Percentiles rank a stretch among this genome's conserved stretches.
phyloP scores from a whole-genome alignment of 2,888 invertebrate genomes.

The Trissolcus japonicus region DNA sequence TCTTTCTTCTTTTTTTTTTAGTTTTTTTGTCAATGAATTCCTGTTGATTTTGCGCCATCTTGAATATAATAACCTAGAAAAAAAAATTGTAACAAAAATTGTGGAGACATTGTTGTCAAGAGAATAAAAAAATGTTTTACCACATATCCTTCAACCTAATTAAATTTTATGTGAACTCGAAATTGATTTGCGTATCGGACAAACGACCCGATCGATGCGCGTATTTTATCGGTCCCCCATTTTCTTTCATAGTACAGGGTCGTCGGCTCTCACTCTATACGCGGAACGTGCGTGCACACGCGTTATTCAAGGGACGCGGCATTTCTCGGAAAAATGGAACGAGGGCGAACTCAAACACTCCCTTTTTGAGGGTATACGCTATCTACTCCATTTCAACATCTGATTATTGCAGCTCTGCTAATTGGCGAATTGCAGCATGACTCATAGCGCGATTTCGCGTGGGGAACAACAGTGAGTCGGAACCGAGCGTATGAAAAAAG shows the following conservation, averaged over 20 bases:
- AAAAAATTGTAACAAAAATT: constrained; percentile 3
- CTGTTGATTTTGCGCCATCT: neutral
- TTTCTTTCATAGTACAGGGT: constrained; percentile 34
- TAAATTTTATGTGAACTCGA: constrained; percentile 36
- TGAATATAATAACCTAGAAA: neutral
- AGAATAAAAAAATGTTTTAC: constrained; percentile 16
- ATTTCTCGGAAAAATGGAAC: constrained; percentile 56
- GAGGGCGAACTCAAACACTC: constrained; percentile 39
- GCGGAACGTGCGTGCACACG: constrained; percentile 51
- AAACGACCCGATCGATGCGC: constrained; percentile 25
- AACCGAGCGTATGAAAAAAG: constrained; percentile 29
- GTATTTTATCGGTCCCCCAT: constrained; percentile 46
- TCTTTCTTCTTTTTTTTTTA: neutral
- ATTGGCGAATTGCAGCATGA: constrained; percentile 71
- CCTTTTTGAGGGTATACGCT: constrained; percentile 43
- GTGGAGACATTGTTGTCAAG: constrained; percentile 11
- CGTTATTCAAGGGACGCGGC: constrained; percentile 37
- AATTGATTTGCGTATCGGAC: constrained; percentile 30
- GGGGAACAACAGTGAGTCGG: constrained; percentile 33
- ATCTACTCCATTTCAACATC: constrained; percentile 62
- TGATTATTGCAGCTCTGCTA: constrained; percentile 69
- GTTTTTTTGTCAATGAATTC: neutral
- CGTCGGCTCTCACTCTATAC: constrained; percentile 33
- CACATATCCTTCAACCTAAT: constrained; percentile 34
- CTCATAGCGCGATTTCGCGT: constrained; percentile 54